These are phyloP conservation scores for Ptychodera flava DNA, from an alignment of 35 echinoderm and acorn worm species.

Conservation along the genomic window DNA sequence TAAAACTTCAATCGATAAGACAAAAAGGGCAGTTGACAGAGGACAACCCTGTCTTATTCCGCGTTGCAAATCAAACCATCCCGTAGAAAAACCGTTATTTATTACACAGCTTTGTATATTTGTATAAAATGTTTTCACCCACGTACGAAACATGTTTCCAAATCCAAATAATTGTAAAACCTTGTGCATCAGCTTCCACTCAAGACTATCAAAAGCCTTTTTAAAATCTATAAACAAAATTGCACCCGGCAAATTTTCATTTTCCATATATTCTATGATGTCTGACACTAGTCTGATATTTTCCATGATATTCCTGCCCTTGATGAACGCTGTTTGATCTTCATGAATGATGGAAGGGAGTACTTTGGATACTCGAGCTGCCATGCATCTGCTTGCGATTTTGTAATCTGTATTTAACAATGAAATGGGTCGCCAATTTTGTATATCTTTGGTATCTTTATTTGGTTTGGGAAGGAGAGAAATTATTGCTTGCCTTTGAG, in stretches of 20 bases:
- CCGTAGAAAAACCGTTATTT: not conserved
- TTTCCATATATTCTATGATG: not conserved
- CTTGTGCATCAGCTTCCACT: not conserved
- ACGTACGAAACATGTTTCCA: not conserved
- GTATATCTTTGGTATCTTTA: conserved; percentile 10
- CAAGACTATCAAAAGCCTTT: not conserved
- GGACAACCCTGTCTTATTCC: not conserved
- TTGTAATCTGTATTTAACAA: conserved; percentile 35
- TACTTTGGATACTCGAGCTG: conserved; percentile 13
- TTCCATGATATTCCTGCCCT: conserved; percentile 6
- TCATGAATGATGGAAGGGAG: not conserved
- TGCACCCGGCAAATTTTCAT: not conserved
- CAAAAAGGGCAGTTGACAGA: not conserved
- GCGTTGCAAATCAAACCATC: not conserved
- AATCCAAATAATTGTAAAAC: not conserved
- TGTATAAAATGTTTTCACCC: not conserved
- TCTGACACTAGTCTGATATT: conserved; percentile 4
- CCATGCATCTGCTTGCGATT: conserved; percentile 12
- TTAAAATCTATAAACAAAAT: not conserved
- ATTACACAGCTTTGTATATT: not conserved
- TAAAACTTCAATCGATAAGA: not conserved
- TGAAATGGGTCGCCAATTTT: conserved; percentile 27
- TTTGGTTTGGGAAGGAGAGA: conserved; percentile 15
- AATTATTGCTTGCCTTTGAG: conserved; percentile 3
- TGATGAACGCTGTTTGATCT: conserved; percentile 20